A percentile compares a stretch with the other conserved stretches of the same genome.
Conservation (phyloP, 2,888 invertebrate genomes). For the Chydorus sphaericus region DNA sequence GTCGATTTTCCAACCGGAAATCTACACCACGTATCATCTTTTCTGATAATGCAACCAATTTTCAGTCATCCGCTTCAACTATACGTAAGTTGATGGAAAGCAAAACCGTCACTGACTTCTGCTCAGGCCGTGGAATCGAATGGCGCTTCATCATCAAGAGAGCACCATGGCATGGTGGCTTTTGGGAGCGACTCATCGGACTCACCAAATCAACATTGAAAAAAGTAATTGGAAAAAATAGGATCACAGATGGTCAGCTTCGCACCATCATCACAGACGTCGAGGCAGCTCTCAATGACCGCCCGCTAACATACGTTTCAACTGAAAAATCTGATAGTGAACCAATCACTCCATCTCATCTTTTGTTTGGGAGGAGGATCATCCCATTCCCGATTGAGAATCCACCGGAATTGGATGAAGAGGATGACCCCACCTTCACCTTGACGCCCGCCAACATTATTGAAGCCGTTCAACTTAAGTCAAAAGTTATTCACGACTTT, state of each 20-base stretch:
- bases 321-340: not conserved
- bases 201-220: slow-evolving; percentile 1
- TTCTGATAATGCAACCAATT: slow-evolving; percentile 15
- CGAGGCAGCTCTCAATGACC: slow-evolving; percentile 3
- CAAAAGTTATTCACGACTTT: not conserved
- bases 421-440: not conserved
- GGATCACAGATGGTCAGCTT: not conserved
- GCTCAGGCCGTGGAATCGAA: not conserved
- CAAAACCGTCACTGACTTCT: not conserved
- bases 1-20: slow-evolving; percentile 3
- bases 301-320: slow-evolving; percentile 6
- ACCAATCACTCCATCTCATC: slow-evolving; percentile 7
- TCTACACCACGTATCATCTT: not conserved
- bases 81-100: not conserved
- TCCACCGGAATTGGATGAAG: not conserved
- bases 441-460: not conserved
- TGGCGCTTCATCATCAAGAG: slow-evolving; percentile 14
- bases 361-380: slow-evolving; percentile 5
- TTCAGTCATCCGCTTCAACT: slow-evolving; percentile 5
- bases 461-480: not conserved
- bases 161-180: slow-evolving; percentile 15
- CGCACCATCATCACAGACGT: slow-evolving; percentile 9
- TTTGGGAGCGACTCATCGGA: slow-evolving; percentile 15
- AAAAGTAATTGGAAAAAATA: not conserved
- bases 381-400: not conserved